A percentile compares a stretch with the other conserved stretches of the same genome.
Conservation (phyloP, 2,113 vertebrate species). For the Brachyhypopomus occidentalis region DNA sequence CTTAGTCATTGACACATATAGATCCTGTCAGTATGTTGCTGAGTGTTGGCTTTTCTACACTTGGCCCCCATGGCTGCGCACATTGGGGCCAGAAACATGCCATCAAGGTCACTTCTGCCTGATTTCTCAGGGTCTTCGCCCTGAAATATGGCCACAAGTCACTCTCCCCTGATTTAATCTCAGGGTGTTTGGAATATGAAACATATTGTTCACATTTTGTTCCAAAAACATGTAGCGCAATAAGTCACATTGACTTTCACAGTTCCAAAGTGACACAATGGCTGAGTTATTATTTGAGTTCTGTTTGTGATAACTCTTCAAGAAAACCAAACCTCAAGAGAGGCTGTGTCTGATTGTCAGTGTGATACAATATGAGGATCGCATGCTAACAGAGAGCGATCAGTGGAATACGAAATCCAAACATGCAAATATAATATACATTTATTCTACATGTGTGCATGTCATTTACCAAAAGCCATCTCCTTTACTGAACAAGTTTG, state of each 20-base stretch:
- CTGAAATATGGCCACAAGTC: no score
- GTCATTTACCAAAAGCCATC: no score
- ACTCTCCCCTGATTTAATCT: conserved; percentile 15
- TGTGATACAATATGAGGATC: background rate
- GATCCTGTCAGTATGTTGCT: conserved; percentile 15
- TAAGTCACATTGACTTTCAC: background rate
- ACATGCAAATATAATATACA: conserved; percentile 19
- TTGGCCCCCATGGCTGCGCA: conserved; percentile 8
- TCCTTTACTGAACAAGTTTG: background rate
- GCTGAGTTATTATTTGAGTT: background rate
- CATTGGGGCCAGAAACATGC: conserved; percentile 26
- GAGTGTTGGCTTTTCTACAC: conserved; percentile 7
- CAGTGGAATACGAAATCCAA: background rate
- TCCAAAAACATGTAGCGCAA: background rate
- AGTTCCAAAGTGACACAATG: background rate
- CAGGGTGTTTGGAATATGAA: conserved; percentile 34
- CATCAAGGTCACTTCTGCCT: conserved; percentile 8
- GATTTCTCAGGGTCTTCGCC: background rate
- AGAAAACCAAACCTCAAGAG: background rate
- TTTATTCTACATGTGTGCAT: background rate
- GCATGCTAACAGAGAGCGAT: background rate
- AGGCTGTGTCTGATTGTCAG: conserved; percentile 7
- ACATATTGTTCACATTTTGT: background rate
- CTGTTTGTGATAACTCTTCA: background rate
- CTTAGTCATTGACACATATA: conserved; percentile 27